These are phyloP conservation scores for Anser cygnoides DNA, from an alignment of 2,113 vertebrate genomes.

Conservation along the genomic window DNA sequence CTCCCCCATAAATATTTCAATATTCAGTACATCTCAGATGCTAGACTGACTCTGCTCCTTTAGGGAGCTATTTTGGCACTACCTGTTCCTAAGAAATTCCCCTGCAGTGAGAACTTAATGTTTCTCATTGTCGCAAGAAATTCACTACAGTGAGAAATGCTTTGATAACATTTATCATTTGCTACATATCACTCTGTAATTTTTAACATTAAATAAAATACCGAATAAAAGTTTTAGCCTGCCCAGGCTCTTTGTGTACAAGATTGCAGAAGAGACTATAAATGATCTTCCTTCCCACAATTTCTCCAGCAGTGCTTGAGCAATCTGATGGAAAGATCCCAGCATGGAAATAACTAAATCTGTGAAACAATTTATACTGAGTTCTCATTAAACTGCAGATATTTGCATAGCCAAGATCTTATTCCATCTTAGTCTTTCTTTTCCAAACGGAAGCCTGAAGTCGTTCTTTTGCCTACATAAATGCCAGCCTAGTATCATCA, in stretches of 20 bases:
- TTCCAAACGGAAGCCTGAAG: neutral
- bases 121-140: neutral
- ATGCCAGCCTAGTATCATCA: neutral
- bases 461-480: neutral
- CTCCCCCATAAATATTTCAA: neutral
- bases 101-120: neutral
- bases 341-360: neutral
- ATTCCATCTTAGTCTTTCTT: neutral
- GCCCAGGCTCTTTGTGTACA: neutral
- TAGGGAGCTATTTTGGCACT: neutral
- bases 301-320: neutral
- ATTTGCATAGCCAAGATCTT: neutral
- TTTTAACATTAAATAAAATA: neutral
- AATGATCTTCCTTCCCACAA: neutral
- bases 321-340: neutral
- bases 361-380: neutral
- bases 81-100: neutral
- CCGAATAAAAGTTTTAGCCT: neutral
- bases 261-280: neutral
- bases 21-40: neutral
- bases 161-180: neutral
- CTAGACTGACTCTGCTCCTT: neutral
- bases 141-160: neutral
- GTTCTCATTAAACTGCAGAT: neutral
- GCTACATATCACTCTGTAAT: neutral